Percentiles rank a stretch among this genome's conserved stretches.
Evolutionary conservation across 2,888 invertebrate genomes (phyloP).

Genomic region (Synanthedon tipuliformis): DNA sequence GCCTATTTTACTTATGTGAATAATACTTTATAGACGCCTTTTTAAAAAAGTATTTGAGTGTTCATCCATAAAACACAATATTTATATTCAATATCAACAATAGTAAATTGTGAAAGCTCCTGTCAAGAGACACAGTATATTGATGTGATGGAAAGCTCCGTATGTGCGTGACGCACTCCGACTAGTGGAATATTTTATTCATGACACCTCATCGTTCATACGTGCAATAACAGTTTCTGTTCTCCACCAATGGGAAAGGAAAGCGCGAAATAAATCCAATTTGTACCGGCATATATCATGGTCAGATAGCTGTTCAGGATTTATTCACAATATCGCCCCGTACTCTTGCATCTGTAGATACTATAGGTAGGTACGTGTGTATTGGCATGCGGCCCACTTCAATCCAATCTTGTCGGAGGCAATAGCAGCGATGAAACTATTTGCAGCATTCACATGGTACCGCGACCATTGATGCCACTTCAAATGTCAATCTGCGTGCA

Average conservation of each 20-base stretch:
- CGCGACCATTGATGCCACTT: not conserved
- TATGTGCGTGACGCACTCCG: slow-evolving; percentile 41
- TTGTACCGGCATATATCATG: slow-evolving; percentile 63
- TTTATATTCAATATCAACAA: no score
- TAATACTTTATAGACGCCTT: no score
- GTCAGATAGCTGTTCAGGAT: slow-evolving; percentile 49
- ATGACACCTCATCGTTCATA: slow-evolving; percentile 60
- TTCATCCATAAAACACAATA: no score
- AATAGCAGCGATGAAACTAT: slow-evolving; percentile 19
- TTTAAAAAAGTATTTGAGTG: no score
- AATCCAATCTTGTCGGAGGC: slow-evolving; percentile 32
- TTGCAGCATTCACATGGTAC: slow-evolving; percentile 7
- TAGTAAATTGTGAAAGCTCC: no score
- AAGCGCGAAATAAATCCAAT: slow-evolving; percentile 63
- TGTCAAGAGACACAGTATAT: not conserved
- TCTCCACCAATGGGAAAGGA: slow-evolving; percentile 48
- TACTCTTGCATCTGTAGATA: slow-evolving; percentile 6
- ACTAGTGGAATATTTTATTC: slow-evolving; percentile 49
- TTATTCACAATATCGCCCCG: slow-evolving; percentile 47
- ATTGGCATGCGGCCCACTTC: slow-evolving; percentile 34
- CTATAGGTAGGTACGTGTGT: slow-evolving; percentile 4
- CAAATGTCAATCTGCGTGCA: not conserved
- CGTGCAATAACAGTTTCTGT: slow-evolving; percentile 58
- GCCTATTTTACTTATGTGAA: no score
- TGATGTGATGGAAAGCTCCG: slow-evolving; percentile 7